Percentiles rank a stretch among this genome's conserved stretches.
Conservation (phyloP, 2,888 invertebrate species). For the Ctena decussata region DNA sequence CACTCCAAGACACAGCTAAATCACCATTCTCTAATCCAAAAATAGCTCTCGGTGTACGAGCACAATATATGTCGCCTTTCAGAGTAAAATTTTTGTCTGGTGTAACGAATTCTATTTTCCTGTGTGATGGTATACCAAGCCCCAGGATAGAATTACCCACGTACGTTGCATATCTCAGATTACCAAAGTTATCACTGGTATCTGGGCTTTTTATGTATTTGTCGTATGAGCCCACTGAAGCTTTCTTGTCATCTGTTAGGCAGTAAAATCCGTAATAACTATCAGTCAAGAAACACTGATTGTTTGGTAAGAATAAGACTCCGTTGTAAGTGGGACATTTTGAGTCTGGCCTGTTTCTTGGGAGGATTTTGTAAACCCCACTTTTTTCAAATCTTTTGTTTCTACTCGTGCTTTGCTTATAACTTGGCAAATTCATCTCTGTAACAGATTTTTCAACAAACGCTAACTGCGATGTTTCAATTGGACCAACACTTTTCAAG, state of each 20-base stretch:
- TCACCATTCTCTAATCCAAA: background rate
- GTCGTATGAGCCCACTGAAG: background rate
- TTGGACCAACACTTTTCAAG: background rate
- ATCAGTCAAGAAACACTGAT: background rate
- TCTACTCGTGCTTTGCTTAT: background rate
- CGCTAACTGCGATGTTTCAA: background rate
- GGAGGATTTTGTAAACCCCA: background rate
- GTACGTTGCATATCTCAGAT: too few relatives aligned
- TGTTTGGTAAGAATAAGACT: background rate
- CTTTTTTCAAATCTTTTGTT: background rate
- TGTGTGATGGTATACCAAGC: too few relatives aligned
- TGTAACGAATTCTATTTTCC: too few relatives aligned
- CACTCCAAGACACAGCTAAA: background rate
- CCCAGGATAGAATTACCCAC: too few relatives aligned
- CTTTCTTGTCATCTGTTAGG: background rate
- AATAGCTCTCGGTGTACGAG: background rate
- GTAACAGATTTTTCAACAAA: background rate
- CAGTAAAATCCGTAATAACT: background rate
- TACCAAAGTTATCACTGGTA: too few relatives aligned
- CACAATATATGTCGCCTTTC: too few relatives aligned
- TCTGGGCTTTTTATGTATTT: background rate
- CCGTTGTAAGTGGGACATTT: background rate
- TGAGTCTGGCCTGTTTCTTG: background rate
- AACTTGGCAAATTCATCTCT: background rate
- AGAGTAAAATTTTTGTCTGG: too few relatives aligned